phyloP scores from a whole-genome alignment of 2,888 invertebrate genomes.

The Troides helena region DNA sequence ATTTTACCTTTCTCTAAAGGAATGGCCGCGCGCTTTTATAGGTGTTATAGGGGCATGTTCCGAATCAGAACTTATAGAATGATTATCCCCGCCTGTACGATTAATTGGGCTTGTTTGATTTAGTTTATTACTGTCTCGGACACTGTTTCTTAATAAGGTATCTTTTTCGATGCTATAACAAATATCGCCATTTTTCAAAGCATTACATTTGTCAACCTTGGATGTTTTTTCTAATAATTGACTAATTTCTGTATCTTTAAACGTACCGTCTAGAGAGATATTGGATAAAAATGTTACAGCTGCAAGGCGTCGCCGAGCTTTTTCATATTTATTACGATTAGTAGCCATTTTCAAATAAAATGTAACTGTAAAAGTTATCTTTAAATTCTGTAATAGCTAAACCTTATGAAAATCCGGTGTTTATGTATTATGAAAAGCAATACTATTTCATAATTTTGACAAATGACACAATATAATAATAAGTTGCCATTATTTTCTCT shows the following conservation, averaged over 20 bases:
- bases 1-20: slow-evolving; percentile 82
- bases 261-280: slow-evolving; percentile 95
- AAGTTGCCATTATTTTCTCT: background rate
- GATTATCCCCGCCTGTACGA: slow-evolving; percentile 65
- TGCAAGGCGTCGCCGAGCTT: slow-evolving; percentile 92
- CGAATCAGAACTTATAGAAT: slow-evolving; percentile 87
- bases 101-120: slow-evolving; percentile 62
- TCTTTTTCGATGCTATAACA: slow-evolving; percentile 51
- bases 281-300: slow-evolving; percentile 97
- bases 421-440: slow-evolving; percentile 17
- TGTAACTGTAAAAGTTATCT: background rate
- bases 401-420: slow-evolving; percentile 4
- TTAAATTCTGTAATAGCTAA: background rate
- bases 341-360: slow-evolving; percentile 48
- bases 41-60: slow-evolving; percentile 86
- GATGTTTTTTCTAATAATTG: slow-evolving; percentile 50
- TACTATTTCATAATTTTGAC: slow-evolving; percentile 19
- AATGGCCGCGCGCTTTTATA: slow-evolving; percentile 69
- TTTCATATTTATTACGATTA: slow-evolving; percentile 76
- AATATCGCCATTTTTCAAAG: slow-evolving; percentile 44
- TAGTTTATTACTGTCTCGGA: slow-evolving; percentile 57
- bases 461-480: background rate
- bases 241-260: slow-evolving; percentile 82
- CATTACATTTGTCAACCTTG: slow-evolving; percentile 52
- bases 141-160: slow-evolving; percentile 45